Evolutionary conservation across 2,797 vertebrate species (phyloP).

Genomic region (Valencia hispanica): DNA sequence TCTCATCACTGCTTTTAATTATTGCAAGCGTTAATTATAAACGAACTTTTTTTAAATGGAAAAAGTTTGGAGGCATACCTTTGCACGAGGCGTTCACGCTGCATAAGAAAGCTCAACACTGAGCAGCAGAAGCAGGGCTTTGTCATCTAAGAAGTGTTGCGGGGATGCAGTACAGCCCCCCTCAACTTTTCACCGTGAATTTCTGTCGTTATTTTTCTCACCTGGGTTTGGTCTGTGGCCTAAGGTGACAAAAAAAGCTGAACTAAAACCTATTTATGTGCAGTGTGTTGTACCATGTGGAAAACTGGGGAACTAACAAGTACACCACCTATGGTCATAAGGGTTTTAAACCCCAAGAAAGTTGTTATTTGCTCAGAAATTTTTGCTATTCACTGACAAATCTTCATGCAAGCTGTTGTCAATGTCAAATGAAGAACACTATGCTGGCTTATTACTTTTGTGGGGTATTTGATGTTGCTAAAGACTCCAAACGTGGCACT

Average conservation of each 20-base stretch:
- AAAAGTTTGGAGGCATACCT: slow-evolving; percentile 27
- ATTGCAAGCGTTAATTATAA: not conserved
- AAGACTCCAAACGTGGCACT: too few relatives aligned
- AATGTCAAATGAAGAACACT: not conserved
- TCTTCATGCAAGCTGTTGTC: not conserved
- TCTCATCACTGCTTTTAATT: not conserved
- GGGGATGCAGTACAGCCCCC: not conserved
- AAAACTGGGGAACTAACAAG: not conserved
- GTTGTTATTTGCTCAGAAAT: not conserved
- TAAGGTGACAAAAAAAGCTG: too few relatives aligned
- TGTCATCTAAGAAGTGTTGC: not conserved
- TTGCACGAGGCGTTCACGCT: not conserved
- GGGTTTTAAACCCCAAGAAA: not conserved
- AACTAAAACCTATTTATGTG: not conserved
- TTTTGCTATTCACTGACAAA: not conserved
- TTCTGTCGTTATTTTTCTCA: not conserved
- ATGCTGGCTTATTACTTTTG: not conserved
- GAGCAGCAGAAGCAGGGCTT: not conserved
- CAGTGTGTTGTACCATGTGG: not conserved
- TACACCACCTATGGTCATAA: not conserved
- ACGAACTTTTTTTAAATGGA: not conserved
- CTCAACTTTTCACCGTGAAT: too few relatives aligned
- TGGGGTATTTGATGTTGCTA: not conserved
- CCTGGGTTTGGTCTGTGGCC: not conserved
- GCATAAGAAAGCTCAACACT: not conserved